phyloP scores from a whole-genome alignment of 2,113 vertebrate species.

The rat (Rattus norvegicus) region DNA sequence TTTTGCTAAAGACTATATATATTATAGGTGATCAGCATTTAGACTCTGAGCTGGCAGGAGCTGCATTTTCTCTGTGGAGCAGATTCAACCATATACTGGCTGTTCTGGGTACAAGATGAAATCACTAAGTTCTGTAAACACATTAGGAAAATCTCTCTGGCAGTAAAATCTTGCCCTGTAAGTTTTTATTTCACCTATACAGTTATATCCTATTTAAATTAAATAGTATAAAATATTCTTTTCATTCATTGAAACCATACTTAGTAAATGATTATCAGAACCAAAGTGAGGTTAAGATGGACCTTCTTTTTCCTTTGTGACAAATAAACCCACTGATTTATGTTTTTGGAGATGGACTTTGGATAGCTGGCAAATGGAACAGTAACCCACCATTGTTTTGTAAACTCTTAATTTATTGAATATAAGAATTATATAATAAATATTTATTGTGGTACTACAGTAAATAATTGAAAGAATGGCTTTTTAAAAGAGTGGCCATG shows the following conservation, averaged over 20 bases:
- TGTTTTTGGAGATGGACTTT: constrained; percentile 34
- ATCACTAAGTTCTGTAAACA: constrained; percentile 29
- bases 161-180: constrained; percentile 79
- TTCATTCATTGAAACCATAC: background rate
- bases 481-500: background rate
- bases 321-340: background rate
- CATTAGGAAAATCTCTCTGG: constrained; percentile 60
- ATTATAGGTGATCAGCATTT: constrained; percentile 30
- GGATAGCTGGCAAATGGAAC: background rate
- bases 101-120: constrained; percentile 15
- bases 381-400: background rate
- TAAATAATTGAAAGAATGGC: background rate
- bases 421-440: background rate
- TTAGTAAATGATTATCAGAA: constrained; percentile 49
- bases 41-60: constrained; percentile 23
- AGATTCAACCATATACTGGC: constrained; percentile 50
- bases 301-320: background rate
- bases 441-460: constrained; percentile 15
- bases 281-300: background rate
- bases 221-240: background rate
- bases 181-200: constrained; percentile 45
- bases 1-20: background rate
- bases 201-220: constrained; percentile 48
- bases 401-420: constrained; percentile 49
- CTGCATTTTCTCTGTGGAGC: background rate